Evolutionary conservation across 2,797 vertebrate genomes (phyloP), one percentile per base, ranked within the genome.

Genomic region (Eupleurogrammus muticus): DNA sequence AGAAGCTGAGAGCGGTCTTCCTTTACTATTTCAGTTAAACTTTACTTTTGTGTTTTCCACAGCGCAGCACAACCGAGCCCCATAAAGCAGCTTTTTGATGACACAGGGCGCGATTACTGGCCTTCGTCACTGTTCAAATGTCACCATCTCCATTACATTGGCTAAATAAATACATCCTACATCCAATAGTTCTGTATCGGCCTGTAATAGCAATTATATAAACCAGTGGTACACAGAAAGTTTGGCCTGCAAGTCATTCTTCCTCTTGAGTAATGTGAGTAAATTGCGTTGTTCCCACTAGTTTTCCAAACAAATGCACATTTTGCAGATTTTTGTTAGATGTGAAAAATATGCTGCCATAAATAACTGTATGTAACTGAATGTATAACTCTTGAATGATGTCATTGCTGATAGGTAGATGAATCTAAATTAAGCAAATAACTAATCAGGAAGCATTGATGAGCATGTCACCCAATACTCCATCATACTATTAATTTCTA

Each of bases 121-220:
- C 38, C 42, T 46, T 14, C 2, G 1, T 35, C 28, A 64, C 11
- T 34, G 20, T 40, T 21, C 13, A 50, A 44, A 73, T 57, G 52
- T 69, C 60, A 62, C 32, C 10, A 42, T 35, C 38, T 36, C 55
- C 38, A 20, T 53, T 47, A 21, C 4, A 57, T 10, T 2, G 32
- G 44, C 49, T 55, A 14, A 65, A 51, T 51, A 42, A 16, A 58
- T n/a, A 75, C 36, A 7, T 36, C 11, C 8, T 0, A 2, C n/a
- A n/a, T n/a, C n/a, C n/a, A n/a, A n/a, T n/a, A 12, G 32, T 56
- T 36, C 52, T 58, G 52, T 58, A 58, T 60, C 17, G 19, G 35
- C 50, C 38, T 44, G 16, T 5, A 47, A 47, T 4, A 48, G 20
- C 12, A 3, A 53, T 46, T 23, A 32, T 1, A 56, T 23, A 2